Evolutionary conservation across 2,888 invertebrate species (phyloP).

Genomic region (Geotrupes spiniger): DNA sequence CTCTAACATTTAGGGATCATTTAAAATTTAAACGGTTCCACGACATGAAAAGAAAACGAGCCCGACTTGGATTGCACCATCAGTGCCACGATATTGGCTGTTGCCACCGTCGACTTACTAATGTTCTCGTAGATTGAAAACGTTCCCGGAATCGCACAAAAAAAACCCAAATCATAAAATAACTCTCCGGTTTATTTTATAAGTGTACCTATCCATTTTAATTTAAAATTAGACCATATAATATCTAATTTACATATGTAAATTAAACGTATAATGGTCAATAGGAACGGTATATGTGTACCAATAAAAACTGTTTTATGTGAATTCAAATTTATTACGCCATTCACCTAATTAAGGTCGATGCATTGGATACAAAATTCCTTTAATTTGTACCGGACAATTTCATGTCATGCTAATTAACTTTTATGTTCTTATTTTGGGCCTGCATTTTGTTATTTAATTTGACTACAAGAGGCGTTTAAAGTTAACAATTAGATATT

Average conservation of each 20-base stretch:
- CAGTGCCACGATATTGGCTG: too few species aligned
- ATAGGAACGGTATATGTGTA: slow-evolving; percentile 2
- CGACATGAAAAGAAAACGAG: slow-evolving; percentile 9
- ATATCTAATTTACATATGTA: slow-evolving; percentile 1
- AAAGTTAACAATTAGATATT: too few species aligned
- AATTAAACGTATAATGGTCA: background rate
- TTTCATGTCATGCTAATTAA: slow-evolving; percentile 20
- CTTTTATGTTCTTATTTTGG: slow-evolving; percentile 11
- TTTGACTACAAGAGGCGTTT: too few species aligned
- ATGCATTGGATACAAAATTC: slow-evolving; percentile 15
- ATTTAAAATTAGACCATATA: background rate
- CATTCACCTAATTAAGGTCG: slow-evolving; percentile 18
- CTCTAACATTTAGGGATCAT: slow-evolving; percentile 2
- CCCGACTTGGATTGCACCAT: background rate
- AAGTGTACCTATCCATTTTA: background rate
- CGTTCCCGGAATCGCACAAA: too few species aligned
- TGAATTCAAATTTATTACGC: slow-evolving; percentile 21
- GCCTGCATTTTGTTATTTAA: too few species aligned
- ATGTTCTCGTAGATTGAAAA: background rate
- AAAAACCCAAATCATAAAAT: background rate
- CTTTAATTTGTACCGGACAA: slow-evolving; percentile 19
- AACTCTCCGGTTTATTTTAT: background rate
- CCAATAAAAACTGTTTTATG: slow-evolving; percentile 20
- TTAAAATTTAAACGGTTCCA: slow-evolving; percentile 1
- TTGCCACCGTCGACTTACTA: background rate